Percentiles rank a stretch among this genome's conserved stretches.
Conservation (phyloP, 2,113 vertebrate species). For the Mobula hypostoma region DNA sequence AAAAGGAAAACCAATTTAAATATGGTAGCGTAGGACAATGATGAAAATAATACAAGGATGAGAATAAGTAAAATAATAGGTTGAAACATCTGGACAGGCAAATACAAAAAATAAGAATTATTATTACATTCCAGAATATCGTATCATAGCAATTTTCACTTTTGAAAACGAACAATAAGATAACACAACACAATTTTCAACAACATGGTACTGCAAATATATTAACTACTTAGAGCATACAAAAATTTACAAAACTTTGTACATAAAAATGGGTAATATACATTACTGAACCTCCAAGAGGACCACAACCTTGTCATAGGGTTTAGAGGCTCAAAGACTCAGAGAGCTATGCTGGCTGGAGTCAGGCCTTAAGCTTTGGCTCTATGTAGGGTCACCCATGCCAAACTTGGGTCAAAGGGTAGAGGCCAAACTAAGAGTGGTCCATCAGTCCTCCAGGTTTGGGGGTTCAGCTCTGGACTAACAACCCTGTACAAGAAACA, state of each 20-base stretch:
- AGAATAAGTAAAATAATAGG: slow-evolving; percentile 99
- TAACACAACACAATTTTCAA: neutral
- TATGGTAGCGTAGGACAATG: slow-evolving; percentile 96
- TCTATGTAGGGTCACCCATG: no score
- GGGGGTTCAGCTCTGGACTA: no score
- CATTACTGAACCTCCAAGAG: neutral
- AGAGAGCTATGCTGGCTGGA: no score
- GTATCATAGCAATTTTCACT: neutral
- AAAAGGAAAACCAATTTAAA: slow-evolving; percentile 98
- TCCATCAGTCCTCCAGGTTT: no score
- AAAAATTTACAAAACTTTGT: neutral
- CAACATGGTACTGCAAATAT: neutral
- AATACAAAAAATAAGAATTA: slow-evolving; percentile 61
- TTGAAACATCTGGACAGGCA: slow-evolving; percentile 93
- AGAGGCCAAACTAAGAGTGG: no score
- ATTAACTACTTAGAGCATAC: neutral
- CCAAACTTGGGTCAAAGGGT: no score
- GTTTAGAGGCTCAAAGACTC: no score
- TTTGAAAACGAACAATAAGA: neutral
- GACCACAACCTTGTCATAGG: no score
- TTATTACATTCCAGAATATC: slow-evolving; percentile 40
- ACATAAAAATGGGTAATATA: neutral
- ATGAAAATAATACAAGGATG: slow-evolving; percentile 98
- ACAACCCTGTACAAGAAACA: no score
- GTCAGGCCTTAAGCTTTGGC: no score